Base-by-base conservation (phyloP, 2,113 vertebrate species). In the Peromyscus maniculatus region DNA sequence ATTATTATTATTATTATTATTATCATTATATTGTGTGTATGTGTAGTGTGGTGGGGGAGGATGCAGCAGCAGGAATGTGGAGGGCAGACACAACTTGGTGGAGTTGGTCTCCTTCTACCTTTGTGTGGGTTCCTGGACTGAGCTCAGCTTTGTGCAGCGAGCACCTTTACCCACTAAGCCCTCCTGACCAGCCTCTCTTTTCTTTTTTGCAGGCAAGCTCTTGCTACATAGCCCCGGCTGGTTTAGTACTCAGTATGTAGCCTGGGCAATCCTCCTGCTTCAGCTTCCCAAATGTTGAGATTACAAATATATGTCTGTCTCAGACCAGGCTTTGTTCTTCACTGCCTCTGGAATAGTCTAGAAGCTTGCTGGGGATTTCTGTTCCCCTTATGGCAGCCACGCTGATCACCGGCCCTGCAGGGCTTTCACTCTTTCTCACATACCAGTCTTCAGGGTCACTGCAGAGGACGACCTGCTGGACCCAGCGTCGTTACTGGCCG, bases 401-500 rank as follows among this genome's bases (percentile, higher is more conserved):
- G 28, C 28, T 36, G 71, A 43, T 74, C 15, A 0, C 46, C 74
- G 64, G 10, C 10, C 49, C 24, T 31, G 5, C 43, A 13, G 74
- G 4, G 19, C 16, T 26, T 15, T 83, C 1, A 13, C 10, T 69
- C 7, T 39, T 66, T 79, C 87, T 96, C 59, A 97, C 98, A 1
- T 99, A 99, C 99, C 98, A 24, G 99, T 99, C 59, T 98, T 98
- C 89, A 99, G 98, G 79, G 97, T 93, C 69, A 96, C 96, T 21
- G 99, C 95, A 0, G 98, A 74, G 4, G 99, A 98, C 10, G 99
- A 99, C 31, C 52, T 87, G 97, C 99, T 99, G 84, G 98, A 97
- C 55, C 99, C 99, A 6, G 99, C 99, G 0, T 98, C 95, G 26
- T 99, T 99, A 36, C 97, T 91, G 19, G 99, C 99, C 21, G 87